Base-by-base conservation (phyloP, 2,113 vertebrate genomes). In the Sceloporus tristichus region DNA sequence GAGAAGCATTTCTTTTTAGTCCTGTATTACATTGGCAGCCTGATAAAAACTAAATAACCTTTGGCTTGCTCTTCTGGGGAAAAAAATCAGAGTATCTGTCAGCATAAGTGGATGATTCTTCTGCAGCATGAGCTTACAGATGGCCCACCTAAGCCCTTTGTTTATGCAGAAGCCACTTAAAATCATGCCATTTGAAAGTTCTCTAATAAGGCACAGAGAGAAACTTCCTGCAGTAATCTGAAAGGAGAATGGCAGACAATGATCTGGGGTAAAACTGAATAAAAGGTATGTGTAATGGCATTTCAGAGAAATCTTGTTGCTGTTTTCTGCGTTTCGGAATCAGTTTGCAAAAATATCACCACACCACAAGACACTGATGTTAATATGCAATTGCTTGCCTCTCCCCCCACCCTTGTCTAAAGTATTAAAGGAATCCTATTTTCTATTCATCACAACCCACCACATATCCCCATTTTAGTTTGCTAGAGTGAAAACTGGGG, bases 331-430 rank as follows among this genome's bases (percentile, higher is more conserved):
- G 59, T 65, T 54, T 79, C 34, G 40, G 16, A 71, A 65, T 86
- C 53, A 5, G 77, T 91, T 92, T 88, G 90, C 80, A 89, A 88
- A 87, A 83, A 89, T 93, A 90, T 65, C 23, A 88, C 13, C 80
- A 29, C 2, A 25, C 54, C 29, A 9, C 74, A 84, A 70, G 62
- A 29, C 54, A 78, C 5, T 23, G 59, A 90, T 80, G 82, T 91
- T 92, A 48, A 74, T 42, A 42, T 79, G 89, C 70, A 76, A 84
- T 68, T 59, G 42, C 7, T 62, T 62, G 14, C 59, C 59, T 18
- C 13, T 38, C 42, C 42, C 38, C 48, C 84, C 8, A 23, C 79
- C 5, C 38, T 92, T 91, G 88, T 25, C 38, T 86, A 77, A 89
- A 71, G 59, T 8, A 84, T 87, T 88, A 86, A 88, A 2, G 0